Conservation (phyloP, 2,888 invertebrate species). For the Drosophila pseudotakahashii region DNA sequence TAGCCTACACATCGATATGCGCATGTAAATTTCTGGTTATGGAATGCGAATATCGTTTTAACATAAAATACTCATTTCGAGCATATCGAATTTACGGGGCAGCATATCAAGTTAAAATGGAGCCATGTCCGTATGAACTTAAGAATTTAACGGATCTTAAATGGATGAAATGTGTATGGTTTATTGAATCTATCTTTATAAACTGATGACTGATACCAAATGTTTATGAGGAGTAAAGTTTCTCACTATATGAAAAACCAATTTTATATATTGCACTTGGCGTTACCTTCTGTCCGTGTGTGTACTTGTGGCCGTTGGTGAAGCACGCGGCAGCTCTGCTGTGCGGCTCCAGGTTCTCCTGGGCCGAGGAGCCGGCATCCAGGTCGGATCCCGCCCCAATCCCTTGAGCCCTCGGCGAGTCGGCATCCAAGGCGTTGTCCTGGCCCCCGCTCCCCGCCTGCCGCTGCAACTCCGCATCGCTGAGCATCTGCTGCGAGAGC, state of each 20-base stretch:
- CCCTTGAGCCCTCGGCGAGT: conserved; percentile 25
- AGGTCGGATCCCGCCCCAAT: conserved; percentile 20
- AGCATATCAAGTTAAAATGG: too few species aligned
- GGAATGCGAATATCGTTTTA: too few species aligned
- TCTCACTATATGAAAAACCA: background rate
- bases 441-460: conserved; percentile 50
- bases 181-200: too few species aligned
- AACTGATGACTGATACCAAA: too few species aligned
- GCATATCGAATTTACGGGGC: too few species aligned
- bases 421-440: conserved; percentile 29
- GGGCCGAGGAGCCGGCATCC: conserved; percentile 29
- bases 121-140: too few species aligned
- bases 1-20: too few species aligned
- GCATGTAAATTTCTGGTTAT: too few species aligned
- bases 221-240: too few species aligned
- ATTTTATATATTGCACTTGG: background rate
- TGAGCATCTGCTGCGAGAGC: conserved; percentile 82
- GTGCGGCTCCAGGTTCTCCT: conserved; percentile 78
- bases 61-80: too few species aligned
- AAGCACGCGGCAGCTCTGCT: conserved; percentile 83
- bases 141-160: too few species aligned
- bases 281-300: conserved; percentile 84
- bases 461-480: conserved; percentile 70
- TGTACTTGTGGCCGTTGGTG: conserved; percentile 82
- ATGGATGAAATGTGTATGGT: too few species aligned